Percentiles rank a stretch among this genome's conserved stretches.
Evolutionary conservation across 2,113 vertebrate species (phyloP).

Genomic region (Gallinago paraguaiae): DNA sequence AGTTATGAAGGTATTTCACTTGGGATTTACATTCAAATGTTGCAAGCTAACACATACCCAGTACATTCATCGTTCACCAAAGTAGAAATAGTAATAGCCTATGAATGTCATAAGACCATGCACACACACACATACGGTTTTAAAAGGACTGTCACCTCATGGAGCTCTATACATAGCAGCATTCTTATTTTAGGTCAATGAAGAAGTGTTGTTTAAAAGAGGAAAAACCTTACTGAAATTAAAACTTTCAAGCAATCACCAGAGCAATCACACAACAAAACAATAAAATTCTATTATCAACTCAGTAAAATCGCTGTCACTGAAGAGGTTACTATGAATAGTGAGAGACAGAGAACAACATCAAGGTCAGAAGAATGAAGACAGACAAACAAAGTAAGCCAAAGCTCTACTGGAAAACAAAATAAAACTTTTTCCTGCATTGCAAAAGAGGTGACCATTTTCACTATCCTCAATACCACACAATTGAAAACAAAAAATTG

Average conservation of each 20-base stretch:
- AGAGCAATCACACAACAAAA: neutral
- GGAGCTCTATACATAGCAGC: neutral
- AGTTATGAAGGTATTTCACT: neutral
- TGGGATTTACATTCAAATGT: neutral
- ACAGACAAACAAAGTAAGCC: neutral
- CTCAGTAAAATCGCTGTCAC: neutral
- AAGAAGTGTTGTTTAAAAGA: neutral
- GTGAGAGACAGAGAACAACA: neutral
- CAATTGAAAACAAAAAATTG: neutral
- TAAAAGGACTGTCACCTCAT: neutral
- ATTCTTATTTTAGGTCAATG: neutral
- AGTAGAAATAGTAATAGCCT: neutral
- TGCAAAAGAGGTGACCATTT: neutral
- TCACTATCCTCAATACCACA: neutral
- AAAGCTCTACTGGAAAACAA: neutral
- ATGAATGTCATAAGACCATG: neutral
- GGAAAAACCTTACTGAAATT: neutral
- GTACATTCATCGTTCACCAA: neutral
- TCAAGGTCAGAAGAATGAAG: neutral
- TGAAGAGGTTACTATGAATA: neutral
- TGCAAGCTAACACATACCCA: neutral
- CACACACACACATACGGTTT: neutral
- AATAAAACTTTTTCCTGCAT: neutral
- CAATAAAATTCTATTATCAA: neutral
- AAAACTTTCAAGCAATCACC: neutral